Base-by-base conservation (phyloP, 2,888 invertebrate species). In the Siphlonurus alternatus region DNA sequence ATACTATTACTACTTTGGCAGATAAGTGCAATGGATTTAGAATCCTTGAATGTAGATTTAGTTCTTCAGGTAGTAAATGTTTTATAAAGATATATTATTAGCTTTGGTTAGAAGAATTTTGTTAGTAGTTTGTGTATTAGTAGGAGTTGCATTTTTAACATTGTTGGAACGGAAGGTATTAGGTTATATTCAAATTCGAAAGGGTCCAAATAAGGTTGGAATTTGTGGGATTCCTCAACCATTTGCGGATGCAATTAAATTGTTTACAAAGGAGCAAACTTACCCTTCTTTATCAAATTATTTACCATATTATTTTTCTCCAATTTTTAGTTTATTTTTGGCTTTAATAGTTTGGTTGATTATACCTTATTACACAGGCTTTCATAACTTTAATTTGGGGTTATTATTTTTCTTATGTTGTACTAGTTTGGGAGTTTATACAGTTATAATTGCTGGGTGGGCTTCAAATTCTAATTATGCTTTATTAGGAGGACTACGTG, bases 401-500 rank as follows among this genome's bases (percentile, higher is more conserved):
- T 62, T 84, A 65, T 76, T 87, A 75, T 82, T 82, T 80, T 81
- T 87, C 81, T 78, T 86, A 70, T 80, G 81, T 77, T 76, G 82
- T 75, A 80, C 81, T 18, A 83, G 84, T 20, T 71, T 86, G 67
- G 80, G 83, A 0, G 84, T 86, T 70, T 87, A 86, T 78, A 78
- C 78, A 0, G 73, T 85, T 62, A 81, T 87, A 74, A 70, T 83
- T 69, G 76, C 83, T 7, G 86, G 87, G 0, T 87, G 84, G 72
- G 77, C 85, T 68, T 87, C 85, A 10, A 87, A 87, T 80, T 87
- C 85, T 63, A 83, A 82, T 77, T 88, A 87, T 83, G 76, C 86
- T 54, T 78, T 87, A 73, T 79, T 88, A 71, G 86, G 87, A 0
- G 79, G 82, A 0, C 76, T 87, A 67, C 86, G 87, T 0, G 78